Percentiles rank a stretch among this genome's conserved stretches.
phyloP scores from a whole-genome alignment of 2,797 vertebrate species.

The Danio tinwini region DNA sequence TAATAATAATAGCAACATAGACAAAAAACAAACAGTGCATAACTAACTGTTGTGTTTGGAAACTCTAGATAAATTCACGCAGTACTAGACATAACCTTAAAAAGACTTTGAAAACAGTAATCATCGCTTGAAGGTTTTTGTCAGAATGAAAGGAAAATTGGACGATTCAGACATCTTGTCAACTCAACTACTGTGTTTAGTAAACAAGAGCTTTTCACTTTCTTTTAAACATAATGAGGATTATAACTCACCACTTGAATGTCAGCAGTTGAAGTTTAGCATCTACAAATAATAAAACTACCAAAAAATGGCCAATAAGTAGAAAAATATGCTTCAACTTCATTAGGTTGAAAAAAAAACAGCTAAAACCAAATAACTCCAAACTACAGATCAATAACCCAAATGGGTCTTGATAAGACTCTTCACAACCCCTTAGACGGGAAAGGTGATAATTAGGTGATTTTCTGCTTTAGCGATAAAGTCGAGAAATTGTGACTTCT shows the following conservation, averaged over 20 bases:
- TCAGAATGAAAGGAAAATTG: neutral
- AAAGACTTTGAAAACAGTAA: neutral
- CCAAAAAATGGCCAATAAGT: too few relatives aligned
- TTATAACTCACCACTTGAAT: conserved; percentile 3
- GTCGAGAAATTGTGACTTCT: conserved; percentile 48
- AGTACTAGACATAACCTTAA: neutral
- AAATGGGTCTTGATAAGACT: conserved; percentile 14
- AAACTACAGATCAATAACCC: neutral
- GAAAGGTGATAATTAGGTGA: neutral
- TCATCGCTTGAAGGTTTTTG: neutral
- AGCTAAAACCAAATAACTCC: conserved; percentile 1
- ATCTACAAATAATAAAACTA: conserved; percentile 10
- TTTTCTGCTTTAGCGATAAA: conserved; percentile 10
- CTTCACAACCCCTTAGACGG: neutral
- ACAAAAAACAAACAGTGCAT: neutral
- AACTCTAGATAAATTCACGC: neutral
- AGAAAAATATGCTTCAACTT: too few relatives aligned
- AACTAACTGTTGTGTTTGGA: neutral
- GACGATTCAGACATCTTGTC: conserved; percentile 18
- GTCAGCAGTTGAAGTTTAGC: conserved; percentile 12
- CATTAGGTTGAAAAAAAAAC: too few relatives aligned
- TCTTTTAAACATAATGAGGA: conserved; percentile 23
- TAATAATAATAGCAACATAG: too few relatives aligned
- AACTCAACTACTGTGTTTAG: neutral
- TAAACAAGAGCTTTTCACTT: conserved; percentile 17